Percentiles rank a stretch among this genome's conserved stretches.
Conservation (phyloP, 2,113 vertebrate species). For the Nansenia antarctica region DNA sequence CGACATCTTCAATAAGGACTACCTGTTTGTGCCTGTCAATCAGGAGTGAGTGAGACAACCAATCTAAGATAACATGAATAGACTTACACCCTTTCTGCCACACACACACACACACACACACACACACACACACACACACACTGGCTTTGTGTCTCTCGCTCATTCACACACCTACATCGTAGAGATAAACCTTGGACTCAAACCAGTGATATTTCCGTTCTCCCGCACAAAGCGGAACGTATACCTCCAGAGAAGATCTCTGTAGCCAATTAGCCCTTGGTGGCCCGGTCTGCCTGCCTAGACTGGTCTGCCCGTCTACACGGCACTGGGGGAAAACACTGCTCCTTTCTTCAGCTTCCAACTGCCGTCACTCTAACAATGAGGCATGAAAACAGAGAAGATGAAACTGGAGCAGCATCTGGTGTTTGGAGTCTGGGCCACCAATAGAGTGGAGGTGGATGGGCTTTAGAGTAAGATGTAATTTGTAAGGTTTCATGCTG, state of each 20-base stretch:
- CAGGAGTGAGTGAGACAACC: slow-evolving; percentile 86
- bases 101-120: background rate
- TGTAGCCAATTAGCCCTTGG: background rate
- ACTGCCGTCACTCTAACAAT: background rate
- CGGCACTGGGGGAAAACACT: too few species aligned
- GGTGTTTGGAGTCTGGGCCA: background rate
- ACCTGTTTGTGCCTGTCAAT: slow-evolving; percentile 95
- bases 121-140: background rate
- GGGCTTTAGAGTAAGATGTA: background rate
- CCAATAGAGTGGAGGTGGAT: background rate
- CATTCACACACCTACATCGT: background rate
- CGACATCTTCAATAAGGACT: slow-evolving; percentile 95
- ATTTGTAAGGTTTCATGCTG: background rate
- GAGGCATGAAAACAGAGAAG: background rate
- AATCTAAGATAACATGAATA: background rate
- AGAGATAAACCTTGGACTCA: background rate
- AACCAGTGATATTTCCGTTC: background rate
- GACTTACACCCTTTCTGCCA: background rate
- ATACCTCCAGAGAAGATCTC: background rate
- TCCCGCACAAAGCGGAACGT: background rate
- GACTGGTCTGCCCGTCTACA: background rate
- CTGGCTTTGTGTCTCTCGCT: too few species aligned
- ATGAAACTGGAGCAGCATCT: background rate
- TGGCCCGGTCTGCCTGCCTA: background rate
- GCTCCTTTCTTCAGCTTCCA: background rate